phyloP scores from a whole-genome alignment of 2,113 vertebrate genomes.

The Bothrops jararaca region DNA sequence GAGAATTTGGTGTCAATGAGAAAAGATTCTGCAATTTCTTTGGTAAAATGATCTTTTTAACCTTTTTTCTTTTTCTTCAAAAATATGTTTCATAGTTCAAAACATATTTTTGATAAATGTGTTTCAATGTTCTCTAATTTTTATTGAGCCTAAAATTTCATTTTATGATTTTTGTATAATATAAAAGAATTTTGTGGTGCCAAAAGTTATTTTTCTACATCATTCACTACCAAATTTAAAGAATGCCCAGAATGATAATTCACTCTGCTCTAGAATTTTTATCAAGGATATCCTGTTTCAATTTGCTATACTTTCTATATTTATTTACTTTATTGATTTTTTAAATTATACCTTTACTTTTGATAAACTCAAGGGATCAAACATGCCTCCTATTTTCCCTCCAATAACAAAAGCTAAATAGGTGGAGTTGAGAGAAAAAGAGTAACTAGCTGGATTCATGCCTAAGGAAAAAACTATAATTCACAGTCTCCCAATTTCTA shows the following conservation, averaged over 20 bases:
- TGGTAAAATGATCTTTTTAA: not conserved
- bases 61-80: not conserved
- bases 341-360: not conserved
- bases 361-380: not conserved
- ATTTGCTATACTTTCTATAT: no score
- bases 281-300: no score
- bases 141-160: not conserved
- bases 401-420: not conserved
- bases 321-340: not conserved
- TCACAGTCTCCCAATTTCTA: not conserved
- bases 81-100: not conserved
- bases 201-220: not conserved
- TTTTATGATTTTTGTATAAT: not conserved
- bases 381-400: not conserved
- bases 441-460: not conserved
- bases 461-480: not conserved
- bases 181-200: not conserved
- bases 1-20: not conserved
- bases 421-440: not conserved
- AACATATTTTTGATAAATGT: not conserved
- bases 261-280: no score
- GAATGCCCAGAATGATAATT: not conserved
- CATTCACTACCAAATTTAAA: not conserved
- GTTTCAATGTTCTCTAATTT: not conserved
- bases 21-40: not conserved